phyloP scores from a whole-genome alignment of 2,888 invertebrate genomes.

The Chrysodeixis includens region DNA sequence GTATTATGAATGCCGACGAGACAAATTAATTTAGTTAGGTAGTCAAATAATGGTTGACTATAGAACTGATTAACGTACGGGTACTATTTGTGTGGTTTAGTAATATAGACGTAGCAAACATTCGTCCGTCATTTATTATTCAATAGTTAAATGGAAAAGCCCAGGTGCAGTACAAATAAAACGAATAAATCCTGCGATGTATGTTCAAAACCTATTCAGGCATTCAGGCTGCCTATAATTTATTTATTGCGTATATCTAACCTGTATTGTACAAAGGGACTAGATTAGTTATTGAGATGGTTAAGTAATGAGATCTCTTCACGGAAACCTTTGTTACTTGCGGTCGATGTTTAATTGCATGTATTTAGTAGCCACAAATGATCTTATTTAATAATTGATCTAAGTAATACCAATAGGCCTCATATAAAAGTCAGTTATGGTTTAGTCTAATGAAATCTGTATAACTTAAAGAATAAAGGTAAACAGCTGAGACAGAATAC shows the following conservation, averaged over 20 bases:
- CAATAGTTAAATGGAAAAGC: neutral
- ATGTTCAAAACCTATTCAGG: neutral
- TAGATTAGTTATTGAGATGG: too few species aligned
- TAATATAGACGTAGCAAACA: neutral
- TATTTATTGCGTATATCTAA: neutral
- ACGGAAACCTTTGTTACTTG: too few species aligned
- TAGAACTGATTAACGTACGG: neutral
- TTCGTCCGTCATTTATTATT: neutral
- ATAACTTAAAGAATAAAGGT: too few species aligned
- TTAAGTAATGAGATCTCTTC: too few species aligned
- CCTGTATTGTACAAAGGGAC: too few species aligned
- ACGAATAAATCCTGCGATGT: neutral
- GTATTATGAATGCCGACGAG: neutral
- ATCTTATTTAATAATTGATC: too few species aligned
- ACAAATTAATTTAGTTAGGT: neutral
- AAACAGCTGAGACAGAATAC: too few species aligned
- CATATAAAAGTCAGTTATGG: too few species aligned
- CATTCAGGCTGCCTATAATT: neutral
- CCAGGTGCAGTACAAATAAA: neutral
- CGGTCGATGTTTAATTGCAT: too few species aligned
- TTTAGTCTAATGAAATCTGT: too few species aligned
- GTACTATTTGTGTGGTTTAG: neutral
- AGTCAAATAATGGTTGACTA: neutral
- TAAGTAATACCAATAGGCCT: too few species aligned
- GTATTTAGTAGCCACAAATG: too few species aligned